phyloP scores from a whole-genome alignment of 2,113 vertebrate genomes.

The Engystomops pustulosus region DNA sequence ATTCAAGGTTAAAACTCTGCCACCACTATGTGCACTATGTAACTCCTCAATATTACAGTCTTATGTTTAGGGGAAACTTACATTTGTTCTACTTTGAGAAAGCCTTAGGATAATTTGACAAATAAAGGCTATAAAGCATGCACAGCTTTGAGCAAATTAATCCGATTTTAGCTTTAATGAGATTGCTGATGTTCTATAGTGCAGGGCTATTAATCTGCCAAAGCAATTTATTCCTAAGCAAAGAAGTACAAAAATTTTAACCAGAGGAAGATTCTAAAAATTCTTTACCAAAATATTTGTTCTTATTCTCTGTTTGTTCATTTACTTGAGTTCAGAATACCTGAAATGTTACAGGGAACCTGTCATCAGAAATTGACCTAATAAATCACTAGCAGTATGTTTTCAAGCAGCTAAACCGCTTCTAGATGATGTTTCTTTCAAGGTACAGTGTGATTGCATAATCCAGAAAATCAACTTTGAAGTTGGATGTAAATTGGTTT shows the following conservation, averaged over 20 bases:
- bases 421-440: too few relatives aligned
- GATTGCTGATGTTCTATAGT: slow-evolving; percentile 19
- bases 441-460: too few relatives aligned
- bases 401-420: too few relatives aligned
- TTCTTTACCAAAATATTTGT: background rate
- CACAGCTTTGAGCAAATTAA: slow-evolving; percentile 30
- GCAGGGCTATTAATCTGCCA: slow-evolving; percentile 33
- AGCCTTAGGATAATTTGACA: slow-evolving; percentile 12
- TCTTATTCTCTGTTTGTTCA: too few relatives aligned
- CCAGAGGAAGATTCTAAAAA: background rate
- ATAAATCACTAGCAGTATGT: too few relatives aligned
- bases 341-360: too few relatives aligned
- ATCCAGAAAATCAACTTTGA: too few relatives aligned
- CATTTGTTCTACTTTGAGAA: background rate
- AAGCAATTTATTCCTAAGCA: slow-evolving; percentile 9
- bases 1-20: slow-evolving; percentile 9
- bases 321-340: background rate
- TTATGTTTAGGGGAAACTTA: slow-evolving; percentile 13
- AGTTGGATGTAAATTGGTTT: too few relatives aligned
- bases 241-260: background rate
- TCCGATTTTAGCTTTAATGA: slow-evolving; percentile 25
- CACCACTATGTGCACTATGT: background rate
- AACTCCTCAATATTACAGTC: background rate
- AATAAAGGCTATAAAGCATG: slow-evolving; percentile 19
- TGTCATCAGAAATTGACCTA: too few relatives aligned